phyloP scores from a whole-genome alignment of 2,888 invertebrate genomes.

The Acronicta psi region DNA sequence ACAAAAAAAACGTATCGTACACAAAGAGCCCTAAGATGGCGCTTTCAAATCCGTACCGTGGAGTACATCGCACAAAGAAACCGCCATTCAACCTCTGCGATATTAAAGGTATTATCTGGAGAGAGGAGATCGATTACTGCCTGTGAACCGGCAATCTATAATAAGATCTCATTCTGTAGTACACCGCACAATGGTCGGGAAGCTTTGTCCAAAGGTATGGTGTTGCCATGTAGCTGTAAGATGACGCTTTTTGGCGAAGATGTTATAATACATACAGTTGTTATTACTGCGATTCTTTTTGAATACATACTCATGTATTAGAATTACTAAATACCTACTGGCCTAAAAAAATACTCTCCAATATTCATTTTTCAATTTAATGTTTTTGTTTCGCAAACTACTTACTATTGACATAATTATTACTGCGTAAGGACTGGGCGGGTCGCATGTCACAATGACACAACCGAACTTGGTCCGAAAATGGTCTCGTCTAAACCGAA shows the following conservation, averaged over 20 bases:
- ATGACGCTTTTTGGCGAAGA: conserved; percentile 37
- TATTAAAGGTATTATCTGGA: conserved; percentile 62
- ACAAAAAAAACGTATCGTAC: conserved; percentile 30
- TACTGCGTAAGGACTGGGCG: too few species aligned
- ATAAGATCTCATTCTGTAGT: conserved; percentile 73
- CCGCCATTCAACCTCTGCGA: conserved; percentile 52
- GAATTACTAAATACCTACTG: too few species aligned
- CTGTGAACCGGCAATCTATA: conserved; percentile 69
- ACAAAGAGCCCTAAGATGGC: conserved; percentile 52
- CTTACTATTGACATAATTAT: too few species aligned
- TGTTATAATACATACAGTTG: too few species aligned
- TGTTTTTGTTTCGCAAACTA: too few species aligned
- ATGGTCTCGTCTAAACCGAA: too few species aligned
- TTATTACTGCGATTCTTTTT: too few species aligned
- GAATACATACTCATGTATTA: too few species aligned
- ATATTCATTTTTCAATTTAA: too few species aligned
- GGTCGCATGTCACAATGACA: too few species aligned
- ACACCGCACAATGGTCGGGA: conserved; percentile 63
- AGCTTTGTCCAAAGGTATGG: conserved; percentile 62
- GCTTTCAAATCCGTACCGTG: conserved; percentile 54
- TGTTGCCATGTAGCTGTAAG: conserved; percentile 48
- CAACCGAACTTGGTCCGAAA: too few species aligned
- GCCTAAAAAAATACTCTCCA: too few species aligned
- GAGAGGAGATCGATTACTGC: conserved; percentile 66
- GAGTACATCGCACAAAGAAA: conserved; percentile 51